Base-by-base conservation (phyloP, 2,113 vertebrate species). In the Misgurnus mizolepis region DNA sequence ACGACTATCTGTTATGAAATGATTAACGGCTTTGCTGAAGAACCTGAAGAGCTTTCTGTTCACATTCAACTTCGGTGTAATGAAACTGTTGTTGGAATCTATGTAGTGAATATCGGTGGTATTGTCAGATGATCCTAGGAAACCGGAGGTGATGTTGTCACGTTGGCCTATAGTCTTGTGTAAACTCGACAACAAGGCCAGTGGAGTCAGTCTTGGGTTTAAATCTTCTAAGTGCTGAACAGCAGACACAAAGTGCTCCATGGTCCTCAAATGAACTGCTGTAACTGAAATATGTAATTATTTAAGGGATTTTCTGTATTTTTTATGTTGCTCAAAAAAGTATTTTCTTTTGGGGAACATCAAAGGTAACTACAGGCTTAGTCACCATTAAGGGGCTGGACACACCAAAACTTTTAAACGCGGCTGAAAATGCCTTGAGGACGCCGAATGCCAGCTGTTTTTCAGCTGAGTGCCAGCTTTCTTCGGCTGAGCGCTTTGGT, bases 161-260 rank as follows among this genome's bases (percentile, higher is more conserved):
- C 5, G 17, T 56, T 12, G 27, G 2, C 60, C 72, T 0, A 87
- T 85, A 43, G 83, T 78, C 0, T n/a, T 43, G 40, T 88, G 81
- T 5, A 92, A 87, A 55, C 80, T 67, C 34, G 41, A 84, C 0
- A 85, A 2, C 62, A 93, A 62, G 0, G 78, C 49, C 3, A 84
- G 18, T 0, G 79, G 86, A 3, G 45, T 60, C 0, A 61, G 43
- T 1, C 4, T 83, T 22, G 82, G 73, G 4, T 61, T 3, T 0
- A 17, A 14, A 0, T 78, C 80, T 22, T 96, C 94, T 0, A 96
- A 80, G n/a, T 89, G 84, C 43, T 90, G 85, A 73, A 95, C 71
- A 0, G 86, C 90, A 64, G 40, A 43, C 11, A 95, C 88, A 79
- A 97, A 87, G 0, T 91, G 87, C 55, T 93, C 86, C 91, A 96